Evolutionary conservation across 2,888 invertebrate species (phyloP).

Genomic region (Sinotaia quadrata): DNA sequence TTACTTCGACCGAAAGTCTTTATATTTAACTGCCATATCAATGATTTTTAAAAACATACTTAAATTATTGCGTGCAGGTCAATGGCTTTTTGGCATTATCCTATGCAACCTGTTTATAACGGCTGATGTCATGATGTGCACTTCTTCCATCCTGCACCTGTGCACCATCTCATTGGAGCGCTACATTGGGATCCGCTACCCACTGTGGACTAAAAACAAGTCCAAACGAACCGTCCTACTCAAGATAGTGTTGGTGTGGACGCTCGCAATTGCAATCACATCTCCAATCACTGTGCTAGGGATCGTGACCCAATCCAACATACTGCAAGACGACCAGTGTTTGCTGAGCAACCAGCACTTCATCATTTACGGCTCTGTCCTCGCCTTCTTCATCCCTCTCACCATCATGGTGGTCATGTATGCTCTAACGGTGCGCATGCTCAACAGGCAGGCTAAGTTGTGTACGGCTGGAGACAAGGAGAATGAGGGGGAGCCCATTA

Average conservation of each 20-base stretch:
- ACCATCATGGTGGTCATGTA: constrained; percentile 96
- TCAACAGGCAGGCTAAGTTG: constrained; percentile 81
- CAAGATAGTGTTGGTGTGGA: constrained; percentile 95
- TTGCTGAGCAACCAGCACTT: constrained; percentile 71
- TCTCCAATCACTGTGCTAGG: constrained; percentile 74
- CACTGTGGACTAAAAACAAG: constrained; percentile 77
- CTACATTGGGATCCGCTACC: constrained; percentile 90
- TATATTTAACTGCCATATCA: no score
- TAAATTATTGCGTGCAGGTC: constrained; percentile 82
- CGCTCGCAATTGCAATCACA: constrained; percentile 80
- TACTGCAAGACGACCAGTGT: constrained; percentile 77
- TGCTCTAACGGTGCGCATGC: constrained; percentile 88
- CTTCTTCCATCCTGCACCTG: constrained; percentile 76
- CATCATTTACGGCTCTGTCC: constrained; percentile 90
- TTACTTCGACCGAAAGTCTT: no score
- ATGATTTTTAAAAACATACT: no score
- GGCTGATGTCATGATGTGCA: constrained; percentile 78
- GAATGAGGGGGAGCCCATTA: constrained; percentile 55
- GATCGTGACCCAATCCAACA: constrained; percentile 77
- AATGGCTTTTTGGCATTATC: constrained; percentile 84
- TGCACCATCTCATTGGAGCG: constrained; percentile 77
- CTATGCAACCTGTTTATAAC: constrained; percentile 73
- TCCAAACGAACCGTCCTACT: constrained; percentile 72
- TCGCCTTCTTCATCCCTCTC: constrained; percentile 96
- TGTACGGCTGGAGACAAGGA: constrained; percentile 39